Evolutionary conservation across 1,140 invertebrate genomes (phyloP).

Genomic region (Radopholus similis): DNA sequence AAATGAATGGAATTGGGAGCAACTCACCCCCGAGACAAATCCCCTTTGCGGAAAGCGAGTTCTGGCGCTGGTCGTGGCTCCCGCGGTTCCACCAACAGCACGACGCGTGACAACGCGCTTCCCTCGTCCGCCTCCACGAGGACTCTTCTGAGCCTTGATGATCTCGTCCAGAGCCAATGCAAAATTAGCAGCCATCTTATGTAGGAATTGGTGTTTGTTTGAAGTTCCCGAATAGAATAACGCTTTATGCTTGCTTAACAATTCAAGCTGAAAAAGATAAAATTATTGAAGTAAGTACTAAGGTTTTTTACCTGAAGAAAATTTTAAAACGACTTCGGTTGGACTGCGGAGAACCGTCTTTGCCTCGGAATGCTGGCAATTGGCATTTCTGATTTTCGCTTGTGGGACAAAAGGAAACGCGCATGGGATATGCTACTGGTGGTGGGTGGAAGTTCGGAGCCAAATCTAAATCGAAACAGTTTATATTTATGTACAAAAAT

Average conservation of each 20-base stretch:
- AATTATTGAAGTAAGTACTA: background rate
- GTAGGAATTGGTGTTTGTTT: background rate
- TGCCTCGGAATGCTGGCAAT: background rate
- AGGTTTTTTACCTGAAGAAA: background rate
- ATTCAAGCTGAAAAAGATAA: background rate
- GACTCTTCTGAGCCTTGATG: background rate
- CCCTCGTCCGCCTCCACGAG: background rate
- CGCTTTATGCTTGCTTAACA: too few relatives aligned
- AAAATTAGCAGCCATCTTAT: conserved; percentile 16
- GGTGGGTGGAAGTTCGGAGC: too few relatives aligned
- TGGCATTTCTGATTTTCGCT: background rate
- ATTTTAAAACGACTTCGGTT: background rate
- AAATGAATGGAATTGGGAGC: background rate
- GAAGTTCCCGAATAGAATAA: background rate
- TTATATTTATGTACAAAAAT: background rate
- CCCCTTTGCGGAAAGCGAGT: conserved; percentile 16
- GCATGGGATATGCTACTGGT: too few relatives aligned
- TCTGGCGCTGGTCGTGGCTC: background rate
- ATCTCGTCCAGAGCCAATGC: conserved; percentile 18
- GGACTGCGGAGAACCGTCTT: background rate
- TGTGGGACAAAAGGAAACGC: background rate
- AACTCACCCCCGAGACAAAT: conserved; percentile 17
- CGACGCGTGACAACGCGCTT: background rate
- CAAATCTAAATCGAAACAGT: background rate
- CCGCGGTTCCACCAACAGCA: background rate